These are phyloP conservation scores for Fabriciana adippe DNA, from an alignment of 2,888 invertebrate genomes.

Conservation along the genomic window DNA sequence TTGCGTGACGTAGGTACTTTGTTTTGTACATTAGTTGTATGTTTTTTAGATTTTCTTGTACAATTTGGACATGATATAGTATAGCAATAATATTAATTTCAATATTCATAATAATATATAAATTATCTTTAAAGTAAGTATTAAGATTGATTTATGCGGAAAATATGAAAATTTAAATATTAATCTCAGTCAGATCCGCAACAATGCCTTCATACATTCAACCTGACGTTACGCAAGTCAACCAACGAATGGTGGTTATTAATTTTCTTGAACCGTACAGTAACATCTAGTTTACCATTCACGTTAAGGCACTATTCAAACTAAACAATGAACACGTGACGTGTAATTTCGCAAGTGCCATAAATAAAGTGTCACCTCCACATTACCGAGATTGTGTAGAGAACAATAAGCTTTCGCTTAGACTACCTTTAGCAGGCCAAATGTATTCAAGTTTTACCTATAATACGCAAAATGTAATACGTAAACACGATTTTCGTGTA, in stretches of 20 bases:
- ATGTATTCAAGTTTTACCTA: conserved; percentile 33
- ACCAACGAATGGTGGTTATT: conserved; percentile 33
- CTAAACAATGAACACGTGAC: conserved; percentile 43
- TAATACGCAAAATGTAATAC: conserved; percentile 26
- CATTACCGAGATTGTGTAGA: conserved; percentile 44
- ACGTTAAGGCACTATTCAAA: conserved; percentile 43
- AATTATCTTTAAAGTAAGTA: too few species aligned
- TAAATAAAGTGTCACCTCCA: conserved; percentile 48
- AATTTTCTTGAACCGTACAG: conserved; percentile 38
- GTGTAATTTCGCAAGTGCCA: conserved; percentile 46
- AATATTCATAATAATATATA: too few species aligned
- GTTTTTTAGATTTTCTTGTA: neutral
- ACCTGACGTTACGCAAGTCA: conserved; percentile 27
- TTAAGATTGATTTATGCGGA: too few species aligned
- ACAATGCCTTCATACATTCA: conserved; percentile 25
- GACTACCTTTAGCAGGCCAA: conserved; percentile 26
- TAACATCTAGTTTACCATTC: conserved; percentile 41
- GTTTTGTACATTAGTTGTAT: neutral
- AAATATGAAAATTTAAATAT: neutral
- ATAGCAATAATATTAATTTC: too few species aligned
- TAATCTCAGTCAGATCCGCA: conserved; percentile 1
- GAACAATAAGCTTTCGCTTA: conserved; percentile 44
- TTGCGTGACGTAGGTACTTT: neutral
- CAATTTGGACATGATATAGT: neutral
- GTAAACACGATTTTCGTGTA: conserved; percentile 31